Percentiles rank a stretch among this genome's conserved stretches.
phyloP scores from a whole-genome alignment of 2,888 invertebrate genomes.

The Pomacea canaliculata region DNA sequence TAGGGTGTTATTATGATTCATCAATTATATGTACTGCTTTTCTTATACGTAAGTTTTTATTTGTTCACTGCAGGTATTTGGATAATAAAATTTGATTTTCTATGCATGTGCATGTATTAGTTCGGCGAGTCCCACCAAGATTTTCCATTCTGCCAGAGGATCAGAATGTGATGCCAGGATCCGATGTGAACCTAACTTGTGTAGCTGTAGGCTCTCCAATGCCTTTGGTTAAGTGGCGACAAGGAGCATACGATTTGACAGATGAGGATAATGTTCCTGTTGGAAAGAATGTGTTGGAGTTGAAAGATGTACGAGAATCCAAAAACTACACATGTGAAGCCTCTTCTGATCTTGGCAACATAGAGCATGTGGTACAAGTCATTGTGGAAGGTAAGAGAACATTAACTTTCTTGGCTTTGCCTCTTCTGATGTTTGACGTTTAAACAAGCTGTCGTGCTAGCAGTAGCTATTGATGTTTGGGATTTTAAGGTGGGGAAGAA shows the following conservation, averaged over 20 bases:
- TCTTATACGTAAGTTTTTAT: too few species aligned
- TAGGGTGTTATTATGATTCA: too few species aligned
- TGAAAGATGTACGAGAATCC: constrained; percentile 89
- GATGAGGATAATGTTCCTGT: constrained; percentile 71
- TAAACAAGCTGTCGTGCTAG: neutral
- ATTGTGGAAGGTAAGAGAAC: constrained; percentile 88
- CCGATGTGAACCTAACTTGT: constrained; percentile 92
- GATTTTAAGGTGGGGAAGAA: neutral
- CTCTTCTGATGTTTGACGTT: neutral
- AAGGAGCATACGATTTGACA: constrained; percentile 78
- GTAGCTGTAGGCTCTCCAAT: constrained; percentile 98
- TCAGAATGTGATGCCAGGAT: constrained; percentile 85
- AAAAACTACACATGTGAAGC: constrained; percentile 98
- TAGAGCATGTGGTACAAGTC: constrained; percentile 88
- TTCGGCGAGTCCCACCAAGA: constrained; percentile 93
- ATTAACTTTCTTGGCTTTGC: neutral
- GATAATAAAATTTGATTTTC: too few species aligned
- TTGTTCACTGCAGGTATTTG: too few species aligned
- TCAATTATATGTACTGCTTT: too few species aligned
- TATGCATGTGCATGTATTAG: constrained; percentile 73
- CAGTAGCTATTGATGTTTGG: neutral
- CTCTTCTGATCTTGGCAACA: constrained; percentile 89
- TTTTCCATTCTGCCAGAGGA: constrained; percentile 88
- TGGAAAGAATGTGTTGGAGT: constrained; percentile 84
- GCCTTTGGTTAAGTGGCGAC: constrained; percentile 87